Conservation (phyloP, 2,888 invertebrate genomes). For the Argynnis bischoffii region DNA sequence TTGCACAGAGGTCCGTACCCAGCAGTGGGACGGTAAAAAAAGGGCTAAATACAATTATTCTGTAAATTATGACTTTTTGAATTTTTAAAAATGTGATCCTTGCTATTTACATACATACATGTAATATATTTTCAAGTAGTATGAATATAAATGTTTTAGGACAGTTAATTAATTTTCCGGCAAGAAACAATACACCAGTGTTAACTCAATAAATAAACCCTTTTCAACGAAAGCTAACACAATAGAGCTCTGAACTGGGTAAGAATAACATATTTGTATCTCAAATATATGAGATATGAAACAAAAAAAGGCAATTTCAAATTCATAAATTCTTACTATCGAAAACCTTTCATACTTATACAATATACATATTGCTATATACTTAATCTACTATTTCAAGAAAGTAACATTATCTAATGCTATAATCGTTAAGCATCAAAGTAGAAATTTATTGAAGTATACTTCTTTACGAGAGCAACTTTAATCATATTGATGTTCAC, state of each 20-base stretch:
- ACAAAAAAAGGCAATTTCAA: not conserved
- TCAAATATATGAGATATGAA: not conserved
- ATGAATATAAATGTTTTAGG: not conserved
- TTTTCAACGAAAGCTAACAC: slow-evolving; percentile 6
- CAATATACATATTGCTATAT: not conserved
- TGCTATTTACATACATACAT: too few species aligned
- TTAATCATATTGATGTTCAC: slow-evolving; percentile 21
- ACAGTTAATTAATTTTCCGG: not conserved
- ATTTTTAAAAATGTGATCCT: too few species aligned
- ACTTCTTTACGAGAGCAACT: not conserved
- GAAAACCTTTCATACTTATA: not conserved
- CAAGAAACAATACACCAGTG: slow-evolving; percentile 9
- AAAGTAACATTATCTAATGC: not conserved
- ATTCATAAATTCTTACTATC: not conserved
- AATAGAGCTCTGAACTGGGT: not conserved
- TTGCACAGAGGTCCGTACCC: too few species aligned
- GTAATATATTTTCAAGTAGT: not conserved
- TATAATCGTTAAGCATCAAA: slow-evolving; percentile 13
- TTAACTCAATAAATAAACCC: slow-evolving; percentile 13
- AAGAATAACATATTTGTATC: slow-evolving; percentile 3
- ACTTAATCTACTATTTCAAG: not conserved
- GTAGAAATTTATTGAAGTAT: slow-evolving; percentile 1
- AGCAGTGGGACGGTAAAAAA: too few species aligned
- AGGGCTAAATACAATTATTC: too few species aligned
- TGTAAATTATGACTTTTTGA: too few species aligned